Base-by-base conservation (phyloP, 2,888 invertebrate genomes). In the Electrophaes corylata region DNA sequence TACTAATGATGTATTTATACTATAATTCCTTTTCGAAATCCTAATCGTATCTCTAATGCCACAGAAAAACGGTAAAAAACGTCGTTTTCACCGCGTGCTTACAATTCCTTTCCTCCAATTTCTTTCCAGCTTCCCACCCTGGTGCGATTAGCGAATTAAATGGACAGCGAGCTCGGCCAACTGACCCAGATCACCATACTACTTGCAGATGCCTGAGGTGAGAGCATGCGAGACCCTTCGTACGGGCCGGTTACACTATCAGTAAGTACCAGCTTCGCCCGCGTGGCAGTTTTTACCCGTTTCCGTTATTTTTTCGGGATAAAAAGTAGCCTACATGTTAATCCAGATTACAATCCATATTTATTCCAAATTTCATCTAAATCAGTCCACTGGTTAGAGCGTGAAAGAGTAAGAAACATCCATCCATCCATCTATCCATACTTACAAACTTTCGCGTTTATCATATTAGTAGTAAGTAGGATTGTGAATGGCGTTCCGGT, bases 161-260 rank as follows among this genome's bases (percentile, higher is more conserved):
- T 26, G 47, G 31, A 63, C 72, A 70, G 71, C 58, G 40, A 43
- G 23, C 43, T 23, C 66, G 86, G 69, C 81, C 84, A 76, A 70
- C 65, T 85, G 75, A 84, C 88, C 84, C 72, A 82, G 78, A 73
- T 80, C 71, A 48, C 41, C 18, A 31, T 46, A 39, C 45, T 20
- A 14, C 47, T 39, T 31, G 35, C 43, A 52, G 59, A 60, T 60
- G 47, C 59, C 51, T 51, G 55, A 41, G 51, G 60, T 50, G 60
- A 60, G 60, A 60, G 51, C 60, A 60, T 31, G 39, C 37, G 44
- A 39, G 18, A 29, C 55, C 55, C 26, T 11, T 31, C 14, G 31
- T n/a, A 49, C 41, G 50, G 41, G 33, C 40, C 35, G 6, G 35
- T 33, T 35, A 35, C 45, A 45, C 56, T 5, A 12, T 37, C 45